Percentiles rank a stretch among this genome's conserved stretches.
phyloP scores from a whole-genome alignment of 2,888 invertebrate species.

The Andrena praecox region DNA sequence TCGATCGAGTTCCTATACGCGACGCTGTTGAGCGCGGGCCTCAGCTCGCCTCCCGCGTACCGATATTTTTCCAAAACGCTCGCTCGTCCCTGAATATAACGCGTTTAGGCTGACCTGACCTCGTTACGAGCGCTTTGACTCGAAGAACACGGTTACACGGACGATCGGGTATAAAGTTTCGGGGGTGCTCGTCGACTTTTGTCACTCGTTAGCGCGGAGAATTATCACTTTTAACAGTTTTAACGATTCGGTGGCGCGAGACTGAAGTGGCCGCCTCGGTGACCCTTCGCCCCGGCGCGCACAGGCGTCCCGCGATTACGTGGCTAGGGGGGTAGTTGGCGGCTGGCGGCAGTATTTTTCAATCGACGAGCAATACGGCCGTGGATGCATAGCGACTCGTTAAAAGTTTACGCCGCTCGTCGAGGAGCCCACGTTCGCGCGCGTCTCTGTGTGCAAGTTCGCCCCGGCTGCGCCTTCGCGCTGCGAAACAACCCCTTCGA shows the following conservation, averaged over 20 bases:
- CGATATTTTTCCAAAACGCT: conserved; percentile 13
- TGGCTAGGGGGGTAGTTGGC: neutral
- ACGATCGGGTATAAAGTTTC: neutral
- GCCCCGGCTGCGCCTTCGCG: conserved; percentile 14
- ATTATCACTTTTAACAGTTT: neutral
- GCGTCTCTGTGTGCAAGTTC: conserved; percentile 4
- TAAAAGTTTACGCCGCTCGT: conserved; percentile 68
- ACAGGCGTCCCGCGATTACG: neutral
- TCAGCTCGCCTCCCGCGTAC: too few relatives aligned
- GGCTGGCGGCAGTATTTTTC: conserved; percentile 31
- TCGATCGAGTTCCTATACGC: conserved; percentile 30
- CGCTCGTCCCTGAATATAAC: conserved; percentile 13
- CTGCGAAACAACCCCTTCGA: conserved; percentile 34
- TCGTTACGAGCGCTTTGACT: conserved; percentile 3
- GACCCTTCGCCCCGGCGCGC: neutral
- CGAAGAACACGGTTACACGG: neutral
- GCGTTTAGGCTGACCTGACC: conserved; percentile 27
- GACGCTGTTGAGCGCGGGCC: neutral
- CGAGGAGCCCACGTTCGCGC: conserved; percentile 10
- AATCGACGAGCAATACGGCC: conserved; percentile 31
- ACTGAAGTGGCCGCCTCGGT: neutral
- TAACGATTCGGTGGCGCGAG: neutral
- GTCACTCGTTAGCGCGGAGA: neutral
- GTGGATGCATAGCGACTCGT: conserved; percentile 60
- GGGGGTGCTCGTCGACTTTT: neutral